Conservation (phyloP, 2,888 invertebrate species). For the Eupithecia insigniata region DNA sequence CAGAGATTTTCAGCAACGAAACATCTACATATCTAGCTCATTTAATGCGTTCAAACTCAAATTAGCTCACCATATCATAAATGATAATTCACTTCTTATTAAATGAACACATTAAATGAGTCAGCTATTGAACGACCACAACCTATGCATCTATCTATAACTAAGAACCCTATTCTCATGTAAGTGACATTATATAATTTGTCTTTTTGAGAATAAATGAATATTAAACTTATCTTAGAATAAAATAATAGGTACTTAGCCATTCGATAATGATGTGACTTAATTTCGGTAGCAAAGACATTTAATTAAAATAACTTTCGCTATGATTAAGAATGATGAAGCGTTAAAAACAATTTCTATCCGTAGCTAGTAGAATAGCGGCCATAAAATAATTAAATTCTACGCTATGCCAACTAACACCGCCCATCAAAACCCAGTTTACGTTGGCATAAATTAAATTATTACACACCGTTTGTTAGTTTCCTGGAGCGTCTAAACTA, state of each 20-base stretch:
- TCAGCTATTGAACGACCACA: too few species aligned
- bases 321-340: background rate
- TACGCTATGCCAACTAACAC: background rate
- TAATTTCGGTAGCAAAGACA: background rate
- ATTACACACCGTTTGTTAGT: slow-evolving; percentile 5
- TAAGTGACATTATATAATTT: too few species aligned
- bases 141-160: too few species aligned
- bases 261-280: background rate
- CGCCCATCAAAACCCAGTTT: background rate
- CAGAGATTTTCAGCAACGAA: too few species aligned
- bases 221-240: background rate
- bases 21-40: too few species aligned
- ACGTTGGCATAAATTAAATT: background rate
- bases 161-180: too few species aligned
- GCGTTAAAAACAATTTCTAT: background rate
- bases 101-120: too few species aligned
- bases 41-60: too few species aligned
- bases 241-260: background rate
- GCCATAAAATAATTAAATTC: background rate
- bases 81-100: too few species aligned
- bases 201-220: too few species aligned
- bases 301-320: background rate
- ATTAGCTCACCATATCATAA: too few species aligned
- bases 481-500: background rate
- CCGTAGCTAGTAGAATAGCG: background rate